A percentile compares a stretch with the other conserved stretches of the same genome.
Evolutionary conservation across 1,140 invertebrate species (phyloP).

Genomic region (Brachionus sp.): DNA sequence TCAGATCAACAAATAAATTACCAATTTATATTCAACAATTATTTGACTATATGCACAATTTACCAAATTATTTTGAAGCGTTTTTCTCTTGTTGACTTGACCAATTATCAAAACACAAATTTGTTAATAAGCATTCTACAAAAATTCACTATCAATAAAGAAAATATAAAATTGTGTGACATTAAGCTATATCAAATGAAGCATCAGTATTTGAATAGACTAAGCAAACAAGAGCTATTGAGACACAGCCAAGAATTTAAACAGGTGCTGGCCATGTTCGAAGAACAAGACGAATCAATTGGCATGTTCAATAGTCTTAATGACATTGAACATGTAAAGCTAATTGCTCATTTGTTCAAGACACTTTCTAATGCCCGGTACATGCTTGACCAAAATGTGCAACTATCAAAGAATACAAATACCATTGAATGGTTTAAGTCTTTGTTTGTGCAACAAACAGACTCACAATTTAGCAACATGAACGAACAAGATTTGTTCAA

Average conservation of each 20-base stretch:
- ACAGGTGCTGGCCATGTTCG: not conserved
- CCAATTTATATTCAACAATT: not conserved
- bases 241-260: not conserved
- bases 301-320: not conserved
- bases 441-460: not conserved
- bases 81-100: not conserved
- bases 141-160: not conserved
- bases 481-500: not conserved
- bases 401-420: not conserved
- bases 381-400: not conserved
- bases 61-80: constrained; percentile 3
- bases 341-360: not conserved
- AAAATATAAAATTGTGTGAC: constrained; percentile 10
- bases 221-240: not conserved
- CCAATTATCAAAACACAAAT: not conserved
- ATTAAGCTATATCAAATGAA: not conserved
- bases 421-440: not conserved
- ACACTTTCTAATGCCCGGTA: not conserved
- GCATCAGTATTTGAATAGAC: not conserved
- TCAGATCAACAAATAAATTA: not conserved
- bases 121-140: not conserved
- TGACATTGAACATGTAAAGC: not conserved
- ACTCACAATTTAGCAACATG: not conserved
- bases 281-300: not conserved
- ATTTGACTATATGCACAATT: not conserved